These are phyloP conservation scores for Tipula lateralis DNA, from an alignment of 2,888 invertebrate genomes.

Conservation along the genomic window DNA sequence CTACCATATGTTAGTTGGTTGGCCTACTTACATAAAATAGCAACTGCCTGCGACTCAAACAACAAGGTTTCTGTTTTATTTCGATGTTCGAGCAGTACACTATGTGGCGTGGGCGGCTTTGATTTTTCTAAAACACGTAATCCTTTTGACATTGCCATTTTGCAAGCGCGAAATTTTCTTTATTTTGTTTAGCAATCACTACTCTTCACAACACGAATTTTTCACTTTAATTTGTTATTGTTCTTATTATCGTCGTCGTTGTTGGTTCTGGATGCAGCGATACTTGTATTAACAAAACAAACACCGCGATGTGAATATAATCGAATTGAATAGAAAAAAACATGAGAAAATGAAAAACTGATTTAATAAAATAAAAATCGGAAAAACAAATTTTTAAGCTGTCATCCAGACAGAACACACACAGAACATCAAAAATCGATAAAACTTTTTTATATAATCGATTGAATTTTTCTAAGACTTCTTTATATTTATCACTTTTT, in stretches of 20 bases:
- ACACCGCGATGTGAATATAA: neutral
- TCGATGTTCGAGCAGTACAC: conserved; percentile 83
- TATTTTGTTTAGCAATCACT: neutral
- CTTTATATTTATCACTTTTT: neutral
- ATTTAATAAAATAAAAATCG: neutral
- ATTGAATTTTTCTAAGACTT: neutral
- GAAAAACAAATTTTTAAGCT: neutral
- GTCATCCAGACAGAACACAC: neutral
- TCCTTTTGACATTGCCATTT: conserved; percentile 91
- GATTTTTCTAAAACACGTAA: conserved; percentile 87
- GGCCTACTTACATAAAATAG: conserved; percentile 65
- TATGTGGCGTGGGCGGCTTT: conserved; percentile 80
- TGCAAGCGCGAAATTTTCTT: neutral
- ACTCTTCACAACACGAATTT: neutral
- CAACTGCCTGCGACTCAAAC: conserved; percentile 90
- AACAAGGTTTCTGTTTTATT: conserved; percentile 80
- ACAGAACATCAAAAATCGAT: neutral
- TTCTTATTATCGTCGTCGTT: neutral
- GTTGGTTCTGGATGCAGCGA: neutral
- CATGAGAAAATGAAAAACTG: neutral
- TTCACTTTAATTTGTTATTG: neutral
- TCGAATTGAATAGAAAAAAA: neutral
- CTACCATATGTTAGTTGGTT: neutral
- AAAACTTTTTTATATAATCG: neutral
- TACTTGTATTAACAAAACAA: neutral